Percentiles rank a stretch among this genome's conserved stretches.
Conservation (phyloP, 1,140 invertebrate genomes). For the Drosophila takahashii region DNA sequence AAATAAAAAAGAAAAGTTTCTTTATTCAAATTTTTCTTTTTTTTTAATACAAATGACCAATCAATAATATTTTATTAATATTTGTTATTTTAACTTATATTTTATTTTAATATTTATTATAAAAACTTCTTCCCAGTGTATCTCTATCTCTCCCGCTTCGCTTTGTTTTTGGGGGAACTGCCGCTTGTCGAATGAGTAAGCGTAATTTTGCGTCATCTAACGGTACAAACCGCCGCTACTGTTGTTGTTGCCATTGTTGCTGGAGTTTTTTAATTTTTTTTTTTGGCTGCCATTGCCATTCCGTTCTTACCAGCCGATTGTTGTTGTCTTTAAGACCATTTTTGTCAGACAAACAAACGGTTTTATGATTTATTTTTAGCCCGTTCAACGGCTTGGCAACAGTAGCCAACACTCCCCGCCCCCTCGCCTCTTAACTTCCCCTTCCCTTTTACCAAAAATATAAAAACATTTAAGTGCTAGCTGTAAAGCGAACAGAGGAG, state of each 20-base stretch:
- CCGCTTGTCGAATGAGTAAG: conserved; percentile 74
- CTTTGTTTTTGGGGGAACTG: conserved; percentile 51
- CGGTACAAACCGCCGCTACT: conserved; percentile 74
- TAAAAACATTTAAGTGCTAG: conserved; percentile 53
- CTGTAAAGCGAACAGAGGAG: conserved; percentile 55
- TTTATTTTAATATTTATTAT: too few species aligned
- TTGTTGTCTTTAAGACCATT: conserved; percentile 80
- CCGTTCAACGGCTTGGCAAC: conserved; percentile 64
- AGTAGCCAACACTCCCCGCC: conserved; percentile 12
- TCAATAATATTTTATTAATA: too few species aligned
- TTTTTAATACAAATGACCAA: too few species aligned
- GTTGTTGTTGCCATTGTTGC: conserved; percentile 72
- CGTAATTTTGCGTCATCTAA: conserved; percentile 83
- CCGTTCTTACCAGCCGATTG: conserved; percentile 49
- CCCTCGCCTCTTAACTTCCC: not conserved
- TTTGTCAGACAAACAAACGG: conserved; percentile 80
- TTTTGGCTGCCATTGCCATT: conserved; percentile 66
- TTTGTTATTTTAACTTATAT: not conserved
- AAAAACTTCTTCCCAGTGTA: not conserved
- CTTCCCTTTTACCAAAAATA: conserved; percentile 29
- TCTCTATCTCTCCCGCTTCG: conserved; percentile 25
- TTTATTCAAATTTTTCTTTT: too few species aligned
- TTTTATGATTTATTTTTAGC: conserved; percentile 79
- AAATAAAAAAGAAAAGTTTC: too few species aligned
- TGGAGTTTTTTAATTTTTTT: conserved; percentile 21